Base-by-base conservation (phyloP, 2,888 invertebrate genomes). In the Oeneis ivallda region DNA sequence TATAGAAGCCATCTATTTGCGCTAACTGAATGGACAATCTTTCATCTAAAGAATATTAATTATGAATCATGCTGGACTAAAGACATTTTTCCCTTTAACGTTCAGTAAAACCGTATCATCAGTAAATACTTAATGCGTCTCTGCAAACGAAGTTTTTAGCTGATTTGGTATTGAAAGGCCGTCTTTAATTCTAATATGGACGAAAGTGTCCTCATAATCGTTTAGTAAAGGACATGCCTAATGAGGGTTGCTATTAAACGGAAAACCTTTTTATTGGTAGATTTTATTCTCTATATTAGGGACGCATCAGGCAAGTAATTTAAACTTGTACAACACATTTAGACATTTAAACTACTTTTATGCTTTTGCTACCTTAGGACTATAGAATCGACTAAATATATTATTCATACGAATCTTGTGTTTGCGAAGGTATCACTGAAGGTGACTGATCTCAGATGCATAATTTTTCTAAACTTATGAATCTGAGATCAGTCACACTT, bases 21-120 rank as follows among this genome's bases (percentile, higher is more conserved):
- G 41, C 61, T 61, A 62, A 59, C 49, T 58, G 39, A 62, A 52
- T 65, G 62, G 62, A 63, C 65, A 62, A 60, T 59, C 54, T 47
- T n/a, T 54, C 53, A 47, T 54, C 49, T 49, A 17, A 41, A 13
- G 68, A 62, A 62, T 65, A 62, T 32, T 62, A 65, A 68, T 62
- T 58, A 37, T n/a, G 49, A 37, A 53, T 53, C 47, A 57, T 15
- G 34, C 34, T 17, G n/a, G 15, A 37, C 11, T 45, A 34, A 47
- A 45, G n/a, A 45, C 58, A 58, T 58, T 60, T 37, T 19, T 60
- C 47, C 37, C 39, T 37, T 49, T 49, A n/a, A 37, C 26, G 37
- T 37, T 11, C 10, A 17, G 10, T 39, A 13, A 52, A 34, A 53
- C 32, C 34, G 7, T 47, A 13, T 10, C 10, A 15, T 9, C 15